These are phyloP conservation scores for Eurystomus glaucurus DNA, from an alignment of 2,797 vertebrate species.

Conservation along the genomic window DNA sequence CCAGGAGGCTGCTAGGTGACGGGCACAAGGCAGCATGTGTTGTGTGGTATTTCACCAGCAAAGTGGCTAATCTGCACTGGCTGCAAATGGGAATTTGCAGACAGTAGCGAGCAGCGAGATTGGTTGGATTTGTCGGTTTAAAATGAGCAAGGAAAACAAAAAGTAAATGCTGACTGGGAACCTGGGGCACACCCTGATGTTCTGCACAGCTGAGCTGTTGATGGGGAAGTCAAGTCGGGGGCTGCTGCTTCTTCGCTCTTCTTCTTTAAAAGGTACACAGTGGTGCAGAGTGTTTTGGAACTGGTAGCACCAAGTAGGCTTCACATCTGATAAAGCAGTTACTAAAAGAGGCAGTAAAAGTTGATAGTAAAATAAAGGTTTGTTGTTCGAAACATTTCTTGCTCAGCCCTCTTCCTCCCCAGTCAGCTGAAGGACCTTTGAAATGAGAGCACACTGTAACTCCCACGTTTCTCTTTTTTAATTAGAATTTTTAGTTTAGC, in stretches of 20 bases:
- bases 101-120: not conserved
- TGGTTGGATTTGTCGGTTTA: not conserved
- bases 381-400: not conserved
- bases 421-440: not conserved
- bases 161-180: not conserved
- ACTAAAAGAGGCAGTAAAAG: not conserved
- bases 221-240: not conserved
- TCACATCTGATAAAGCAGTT: not conserved
- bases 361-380: not conserved
- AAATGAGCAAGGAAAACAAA: not conserved
- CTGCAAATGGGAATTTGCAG: not conserved
- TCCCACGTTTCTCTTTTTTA: not conserved
- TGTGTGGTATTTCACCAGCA: slow-evolving; percentile 42
- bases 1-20: slow-evolving; percentile 69
- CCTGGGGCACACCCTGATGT: not conserved
- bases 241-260: not conserved
- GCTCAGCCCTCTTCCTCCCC: not conserved
- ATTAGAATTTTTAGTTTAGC: not conserved
- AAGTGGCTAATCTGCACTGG: slow-evolving; percentile 63
- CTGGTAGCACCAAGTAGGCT: not conserved
- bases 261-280: not conserved
- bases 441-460: not conserved
- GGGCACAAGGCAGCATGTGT: slow-evolving; percentile 60
- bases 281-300: not conserved
- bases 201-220: accelerated